Evolutionary conservation across 92 coral and sea anemone genomes (phyloP).

Genomic region (Palythoa heliodiscus): DNA sequence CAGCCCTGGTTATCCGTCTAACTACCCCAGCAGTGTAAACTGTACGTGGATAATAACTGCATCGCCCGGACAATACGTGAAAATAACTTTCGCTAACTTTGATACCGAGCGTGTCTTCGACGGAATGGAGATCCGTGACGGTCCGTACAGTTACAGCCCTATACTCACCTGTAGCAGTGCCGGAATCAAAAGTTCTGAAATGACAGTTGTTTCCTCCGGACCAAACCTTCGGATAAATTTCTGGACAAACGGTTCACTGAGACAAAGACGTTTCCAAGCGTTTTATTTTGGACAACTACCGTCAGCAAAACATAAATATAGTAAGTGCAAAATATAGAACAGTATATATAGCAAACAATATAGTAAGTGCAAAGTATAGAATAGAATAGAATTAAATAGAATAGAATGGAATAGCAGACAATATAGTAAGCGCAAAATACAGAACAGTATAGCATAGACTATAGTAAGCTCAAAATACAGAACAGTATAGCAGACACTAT

Average conservation of each 20-base stretch:
- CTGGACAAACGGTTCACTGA: background rate
- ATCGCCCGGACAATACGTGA: conserved; percentile 13
- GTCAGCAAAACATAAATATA: background rate
- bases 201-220: background rate
- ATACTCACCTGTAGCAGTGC: background rate
- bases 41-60: conserved; percentile 48
- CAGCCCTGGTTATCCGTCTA: conserved; percentile 46
- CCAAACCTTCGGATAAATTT: conserved; percentile 4
- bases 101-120: conserved; percentile 8
- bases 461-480: background rate
- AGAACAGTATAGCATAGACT: too few species aligned
- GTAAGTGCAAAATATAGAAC: background rate
- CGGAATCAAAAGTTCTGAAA: background rate
- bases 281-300: background rate
- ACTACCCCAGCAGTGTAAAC: conserved; percentile 33
- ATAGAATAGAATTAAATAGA: background rate
- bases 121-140: background rate
- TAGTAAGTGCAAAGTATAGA: background rate
- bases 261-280: background rate
- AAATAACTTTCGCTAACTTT: conserved; percentile 22
- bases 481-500: too few species aligned
- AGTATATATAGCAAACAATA: too few species aligned
- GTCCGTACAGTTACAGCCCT: background rate
- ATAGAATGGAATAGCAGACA: background rate
- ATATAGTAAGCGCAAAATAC: too few species aligned